Base-by-base conservation (phyloP, 2,888 invertebrate species). In the Epsilonema sp. region DNA sequence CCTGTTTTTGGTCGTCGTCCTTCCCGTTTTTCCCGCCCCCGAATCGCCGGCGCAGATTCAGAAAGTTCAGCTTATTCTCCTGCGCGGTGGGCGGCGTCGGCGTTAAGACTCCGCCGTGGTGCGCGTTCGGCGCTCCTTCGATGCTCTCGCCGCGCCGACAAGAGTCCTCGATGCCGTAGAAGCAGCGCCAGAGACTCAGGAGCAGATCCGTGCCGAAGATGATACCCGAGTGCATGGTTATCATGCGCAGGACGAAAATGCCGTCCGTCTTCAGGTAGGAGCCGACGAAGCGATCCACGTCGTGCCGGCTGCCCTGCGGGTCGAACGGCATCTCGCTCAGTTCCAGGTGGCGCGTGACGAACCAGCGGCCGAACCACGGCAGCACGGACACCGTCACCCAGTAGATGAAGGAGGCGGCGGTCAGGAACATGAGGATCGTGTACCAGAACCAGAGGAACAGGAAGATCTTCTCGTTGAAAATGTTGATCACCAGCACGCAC, bases 121-220 rank as follows among this genome's bases (percentile, higher is more conserved):
- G n/a, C 31, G 31, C 31, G 11, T 8, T 8, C 11, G 31, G 16
- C 11, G 16, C 31, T 8, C 31, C 31, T 16, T 31, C 31, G 31
- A 13, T 16, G 8, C 11, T 13, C 31, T 31, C 11, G 8, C 11
- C 8, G 16, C 31, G 31, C 11, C 31, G 31, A 16, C 8, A 8
- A 13, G 16, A 8, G 8, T 48, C 48, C 24, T 62, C 59, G 1
- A 53, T 43, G 23, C 59, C 58, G 45, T 50, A 54, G 48, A 54
- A 59, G 4, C 52, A 53, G 26, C 49, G 44, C 59, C 60, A 63
- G 2, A 63, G 53, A 2, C 13, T 25, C 31, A 24, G 2, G 13
- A 62, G 58, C 20, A 63, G 51, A 44, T 63, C 62, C 5, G 61
- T 63, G 23, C 59, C 60, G 48, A 63, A 63, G 20, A 63, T 63